A percentile compares a stretch with the other conserved stretches of the same genome.
Evolutionary conservation across 2,888 invertebrate genomes (phyloP).

Genomic region (Drosophila atripex): DNA sequence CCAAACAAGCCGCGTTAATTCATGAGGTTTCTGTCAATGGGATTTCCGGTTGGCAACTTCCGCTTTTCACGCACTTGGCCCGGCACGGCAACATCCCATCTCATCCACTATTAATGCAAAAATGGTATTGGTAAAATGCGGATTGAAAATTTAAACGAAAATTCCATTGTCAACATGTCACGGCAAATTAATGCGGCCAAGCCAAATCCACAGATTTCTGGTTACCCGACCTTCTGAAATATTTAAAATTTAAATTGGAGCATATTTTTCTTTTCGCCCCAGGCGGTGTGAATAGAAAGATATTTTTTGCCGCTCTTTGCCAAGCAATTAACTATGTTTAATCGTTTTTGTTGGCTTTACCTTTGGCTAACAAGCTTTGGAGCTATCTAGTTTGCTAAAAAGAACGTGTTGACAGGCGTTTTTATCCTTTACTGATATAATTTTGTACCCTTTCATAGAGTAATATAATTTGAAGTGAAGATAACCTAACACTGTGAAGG

Average conservation of each 20-base stretch:
- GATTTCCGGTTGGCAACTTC: constrained; percentile 71
- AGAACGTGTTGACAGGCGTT: constrained; percentile 4
- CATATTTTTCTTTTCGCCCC: constrained; percentile 12
- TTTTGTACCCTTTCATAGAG: background rate
- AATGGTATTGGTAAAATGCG: constrained; percentile 17
- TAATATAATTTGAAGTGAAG: too few species aligned
- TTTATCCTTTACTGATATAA: background rate
- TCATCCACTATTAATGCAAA: constrained; percentile 43
- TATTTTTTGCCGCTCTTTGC: background rate
- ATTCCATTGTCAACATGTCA: constrained; percentile 51
- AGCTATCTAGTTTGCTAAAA: background rate
- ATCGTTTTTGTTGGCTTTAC: constrained; percentile 12
- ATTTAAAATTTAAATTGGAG: constrained; percentile 33
- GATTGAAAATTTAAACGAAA: constrained; percentile 50
- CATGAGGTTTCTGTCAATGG: constrained; percentile 69
- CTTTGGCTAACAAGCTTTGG: constrained; percentile 13
- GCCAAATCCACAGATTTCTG: constrained; percentile 40
- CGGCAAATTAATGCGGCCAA: constrained; percentile 42
- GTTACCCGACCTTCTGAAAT: constrained; percentile 31
- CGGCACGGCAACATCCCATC: constrained; percentile 29
- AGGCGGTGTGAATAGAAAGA: background rate
- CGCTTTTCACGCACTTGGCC: constrained; percentile 60
- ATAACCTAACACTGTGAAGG: too few species aligned
- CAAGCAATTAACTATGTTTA: constrained; percentile 28
- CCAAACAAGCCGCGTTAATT: constrained; percentile 61